These are phyloP conservation scores for Diarsia brunnea DNA, from an alignment of 2,888 invertebrate genomes.

Conservation along the genomic window DNA sequence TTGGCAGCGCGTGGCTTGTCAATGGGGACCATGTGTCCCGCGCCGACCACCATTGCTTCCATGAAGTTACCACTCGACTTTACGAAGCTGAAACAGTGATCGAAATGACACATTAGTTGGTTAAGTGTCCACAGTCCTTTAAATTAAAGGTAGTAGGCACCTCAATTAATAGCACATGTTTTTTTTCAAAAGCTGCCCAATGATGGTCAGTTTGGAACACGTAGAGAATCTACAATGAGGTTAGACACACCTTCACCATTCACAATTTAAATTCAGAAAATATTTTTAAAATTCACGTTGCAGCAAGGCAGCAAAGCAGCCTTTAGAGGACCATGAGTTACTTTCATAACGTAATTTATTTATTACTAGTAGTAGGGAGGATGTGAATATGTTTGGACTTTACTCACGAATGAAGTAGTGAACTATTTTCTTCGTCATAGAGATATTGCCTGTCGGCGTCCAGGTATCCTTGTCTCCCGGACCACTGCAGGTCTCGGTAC, in stretches of 20 bases:
- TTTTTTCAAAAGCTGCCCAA: not conserved
- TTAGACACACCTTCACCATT: not conserved
- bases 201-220: not conserved
- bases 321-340: not conserved
- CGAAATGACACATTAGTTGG: not conserved
- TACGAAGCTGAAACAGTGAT: slow-evolving; percentile 21
- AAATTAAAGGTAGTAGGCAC: too few relatives aligned
- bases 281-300: not conserved
- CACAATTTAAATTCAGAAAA: not conserved
- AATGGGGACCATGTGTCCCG: slow-evolving; percentile 88
- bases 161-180: too few relatives aligned
- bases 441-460: slow-evolving; percentile 13
- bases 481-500: slow-evolving; percentile 23
- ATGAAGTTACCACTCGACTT: slow-evolving; percentile 70
- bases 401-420: slow-evolving; percentile 19
- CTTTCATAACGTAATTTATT: not conserved
- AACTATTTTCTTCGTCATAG: slow-evolving; percentile 22
- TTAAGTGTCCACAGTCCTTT: not conserved
- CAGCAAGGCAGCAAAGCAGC: not conserved
- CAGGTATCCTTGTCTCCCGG: slow-evolving; percentile 18
- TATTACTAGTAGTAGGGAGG: not conserved
- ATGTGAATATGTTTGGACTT: not conserved
- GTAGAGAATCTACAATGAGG: not conserved
- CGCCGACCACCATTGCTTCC: slow-evolving; percentile 85
- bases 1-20: slow-evolving; percentile 83